Evolutionary conservation across 2,113 vertebrate genomes (phyloP).

Genomic region (Embiotoca jacksoni): DNA sequence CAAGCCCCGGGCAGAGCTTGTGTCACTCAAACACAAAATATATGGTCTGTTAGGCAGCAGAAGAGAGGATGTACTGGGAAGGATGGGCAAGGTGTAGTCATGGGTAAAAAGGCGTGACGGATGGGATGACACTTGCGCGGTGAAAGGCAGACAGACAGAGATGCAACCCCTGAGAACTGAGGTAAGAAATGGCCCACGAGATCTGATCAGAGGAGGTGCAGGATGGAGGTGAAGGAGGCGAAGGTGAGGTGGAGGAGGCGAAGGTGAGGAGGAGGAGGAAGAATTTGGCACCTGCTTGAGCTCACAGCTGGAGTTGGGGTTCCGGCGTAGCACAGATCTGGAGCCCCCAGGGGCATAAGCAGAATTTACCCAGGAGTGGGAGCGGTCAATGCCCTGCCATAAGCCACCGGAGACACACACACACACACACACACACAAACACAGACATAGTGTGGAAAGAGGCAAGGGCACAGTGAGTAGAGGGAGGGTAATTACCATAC

Average conservation of each 20-base stretch:
- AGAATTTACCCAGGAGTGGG: constrained; percentile 97
- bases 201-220: constrained; percentile 32
- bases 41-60: constrained; percentile 26
- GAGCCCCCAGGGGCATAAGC: constrained; percentile 93
- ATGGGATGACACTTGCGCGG: constrained; percentile 7
- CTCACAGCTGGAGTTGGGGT: constrained; percentile 90
- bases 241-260: constrained; percentile 40
- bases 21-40: constrained; percentile 23
- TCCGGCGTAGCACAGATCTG: constrained; percentile 91
- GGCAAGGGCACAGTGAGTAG: constrained; percentile 65
- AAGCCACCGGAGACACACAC: constrained; percentile 75
- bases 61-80: constrained; percentile 39
- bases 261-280: constrained; percentile 31
- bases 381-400: constrained; percentile 92
- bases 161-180: constrained; percentile 23
- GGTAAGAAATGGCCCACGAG: constrained; percentile 3
- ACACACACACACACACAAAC: constrained; percentile 63
- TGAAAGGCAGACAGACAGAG: constrained; percentile 18
- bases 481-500: constrained; percentile 53
- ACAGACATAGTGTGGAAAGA: constrained; percentile 74
- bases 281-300: constrained; percentile 92
- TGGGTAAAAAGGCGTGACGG: constrained; percentile 23
- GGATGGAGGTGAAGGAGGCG: constrained; percentile 42
- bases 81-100: constrained; percentile 8
- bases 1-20: constrained; percentile 35